Base-by-base conservation (phyloP, 2,797 vertebrate genomes). In the Tokudaia muenninki region DNA sequence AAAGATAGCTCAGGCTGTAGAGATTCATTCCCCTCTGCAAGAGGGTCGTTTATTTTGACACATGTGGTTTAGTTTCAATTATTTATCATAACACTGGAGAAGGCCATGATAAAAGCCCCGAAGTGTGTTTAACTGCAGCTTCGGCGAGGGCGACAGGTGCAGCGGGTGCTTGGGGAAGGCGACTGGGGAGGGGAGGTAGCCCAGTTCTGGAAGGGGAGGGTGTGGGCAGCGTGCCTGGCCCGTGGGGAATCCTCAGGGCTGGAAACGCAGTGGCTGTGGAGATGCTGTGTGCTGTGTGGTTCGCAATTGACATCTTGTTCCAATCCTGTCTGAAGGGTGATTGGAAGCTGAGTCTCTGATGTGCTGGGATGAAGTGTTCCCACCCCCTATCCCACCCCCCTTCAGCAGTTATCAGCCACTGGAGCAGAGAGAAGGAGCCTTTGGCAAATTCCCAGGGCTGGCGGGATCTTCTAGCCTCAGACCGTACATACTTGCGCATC, bases 271-370 rank as follows among this genome's bases (percentile, higher is more conserved):
- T 17, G 10, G 22, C 6, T 4, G 37, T 0, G 11, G 24, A 17
- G 17, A 9, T 0, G 1, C 70, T 0, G 0, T 0, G 52, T 17
- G 6, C 55, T 14, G 0, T 0, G 0, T 0, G 1, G 0, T 61
- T 29, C 7, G 0, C 29, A n/a, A 57, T 11, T 37, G 78, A 63
- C 70, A 4, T 65, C 77, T 87, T 59, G 37, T 59, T 78, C 26
- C 50, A 2, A 65, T 0, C 8, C 21, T 6, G 10, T 61, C 65
- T n/a, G 88, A 29, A 1, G 70, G 63, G 41, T 31, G 1, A 57
- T 41, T 0, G 7, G 74, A 50, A n/a, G 1, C 14, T 4, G 0
- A 8, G 11, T 44, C n/a, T 78, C 17, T 0, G 0, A 8, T 3
- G 6, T 3, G 70, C 8, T 9, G 52, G 12, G 24, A 1, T 6